These are phyloP conservation scores for Iphiclides podalirius DNA, from an alignment of 2,888 invertebrate species.

Conservation along the genomic window DNA sequence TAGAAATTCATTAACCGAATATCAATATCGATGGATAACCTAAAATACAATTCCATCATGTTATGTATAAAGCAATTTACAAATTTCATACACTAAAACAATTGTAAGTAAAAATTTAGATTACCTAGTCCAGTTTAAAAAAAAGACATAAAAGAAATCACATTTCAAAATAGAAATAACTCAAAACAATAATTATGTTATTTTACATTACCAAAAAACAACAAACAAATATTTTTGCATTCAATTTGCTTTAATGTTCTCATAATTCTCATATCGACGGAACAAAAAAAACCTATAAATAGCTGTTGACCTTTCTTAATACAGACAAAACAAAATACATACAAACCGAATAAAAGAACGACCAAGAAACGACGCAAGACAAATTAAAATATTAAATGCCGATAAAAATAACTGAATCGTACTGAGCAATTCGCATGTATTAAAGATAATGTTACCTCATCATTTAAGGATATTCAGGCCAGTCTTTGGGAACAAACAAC, in stretches of 20 bases:
- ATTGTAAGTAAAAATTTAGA: too few relatives aligned
- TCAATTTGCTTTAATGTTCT: not conserved
- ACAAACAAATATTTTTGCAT: not conserved
- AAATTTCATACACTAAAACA: too few relatives aligned
- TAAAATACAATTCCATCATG: too few relatives aligned
- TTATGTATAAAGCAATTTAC: too few relatives aligned
- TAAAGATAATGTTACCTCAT: slow-evolving; percentile 14
- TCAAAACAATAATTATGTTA: not conserved
- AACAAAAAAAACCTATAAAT: slow-evolving; percentile 6
- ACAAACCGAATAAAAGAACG: not conserved
- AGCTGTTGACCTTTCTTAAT: slow-evolving; percentile 14
- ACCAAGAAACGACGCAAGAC: not conserved
- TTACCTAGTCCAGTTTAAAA: too few relatives aligned
- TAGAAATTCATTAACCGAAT: too few relatives aligned
- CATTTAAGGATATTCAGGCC: slow-evolving; percentile 7
- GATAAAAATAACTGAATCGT: not conserved
- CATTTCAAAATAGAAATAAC: too few relatives aligned
- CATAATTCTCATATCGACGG: slow-evolving; percentile 10
- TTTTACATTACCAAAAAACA: not conserved
- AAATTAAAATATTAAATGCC: not conserved
- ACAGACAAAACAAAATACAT: slow-evolving; percentile 4
- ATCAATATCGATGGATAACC: too few relatives aligned
- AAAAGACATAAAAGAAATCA: too few relatives aligned
- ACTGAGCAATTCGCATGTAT: not conserved
- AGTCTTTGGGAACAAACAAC: slow-evolving; percentile 14